Evolutionary conservation across 2,888 invertebrate genomes (phyloP).

Genomic region (Chalcosyrphus nemorum): DNA sequence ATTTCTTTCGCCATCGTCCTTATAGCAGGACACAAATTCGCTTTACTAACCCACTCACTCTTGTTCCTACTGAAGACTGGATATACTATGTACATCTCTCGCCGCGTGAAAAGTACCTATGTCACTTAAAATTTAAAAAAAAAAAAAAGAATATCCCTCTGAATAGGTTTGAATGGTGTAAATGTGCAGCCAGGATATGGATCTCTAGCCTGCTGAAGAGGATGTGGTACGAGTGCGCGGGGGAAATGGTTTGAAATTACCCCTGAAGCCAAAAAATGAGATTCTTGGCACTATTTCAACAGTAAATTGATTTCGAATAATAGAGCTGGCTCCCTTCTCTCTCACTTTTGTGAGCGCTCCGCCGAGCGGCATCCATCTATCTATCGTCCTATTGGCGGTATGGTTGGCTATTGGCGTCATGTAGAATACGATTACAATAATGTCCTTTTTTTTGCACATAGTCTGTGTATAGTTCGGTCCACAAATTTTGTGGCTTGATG

Average conservation of each 20-base stretch:
- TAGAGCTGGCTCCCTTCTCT: conserved; percentile 64
- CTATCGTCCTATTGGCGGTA: conserved; percentile 25
- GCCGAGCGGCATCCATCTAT: conserved; percentile 28
- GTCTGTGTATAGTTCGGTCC: conserved; percentile 10
- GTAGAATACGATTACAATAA: conserved; percentile 68
- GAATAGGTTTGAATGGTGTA: conserved; percentile 21
- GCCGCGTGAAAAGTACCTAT: conserved; percentile 48
- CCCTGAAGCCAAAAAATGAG: conserved; percentile 77
- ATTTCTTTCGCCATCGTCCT: conserved; percentile 42
- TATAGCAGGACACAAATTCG: conserved; percentile 44
- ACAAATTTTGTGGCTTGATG: conserved; percentile 64
- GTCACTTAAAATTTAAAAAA: conserved; percentile 51
- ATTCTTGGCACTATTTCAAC: conserved; percentile 81
- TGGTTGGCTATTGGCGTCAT: conserved; percentile 65
- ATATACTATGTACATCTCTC: conserved; percentile 11
- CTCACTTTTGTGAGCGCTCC: conserved; percentile 21
- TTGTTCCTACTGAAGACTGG: conserved; percentile 8
- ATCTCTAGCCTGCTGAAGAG: not conserved
- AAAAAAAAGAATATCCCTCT: conserved; percentile 15
- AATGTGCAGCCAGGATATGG: conserved; percentile 21
- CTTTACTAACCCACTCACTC: conserved; percentile 66
- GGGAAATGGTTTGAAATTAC: conserved; percentile 53
- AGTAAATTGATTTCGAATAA: conserved; percentile 81
- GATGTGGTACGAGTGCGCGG: not conserved
- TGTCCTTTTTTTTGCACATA: conserved; percentile 42